Percentiles rank a stretch among this genome's conserved stretches.
phyloP scores from a whole-genome alignment of 2,113 vertebrate species.

The Odontesthes bonariensis region DNA sequence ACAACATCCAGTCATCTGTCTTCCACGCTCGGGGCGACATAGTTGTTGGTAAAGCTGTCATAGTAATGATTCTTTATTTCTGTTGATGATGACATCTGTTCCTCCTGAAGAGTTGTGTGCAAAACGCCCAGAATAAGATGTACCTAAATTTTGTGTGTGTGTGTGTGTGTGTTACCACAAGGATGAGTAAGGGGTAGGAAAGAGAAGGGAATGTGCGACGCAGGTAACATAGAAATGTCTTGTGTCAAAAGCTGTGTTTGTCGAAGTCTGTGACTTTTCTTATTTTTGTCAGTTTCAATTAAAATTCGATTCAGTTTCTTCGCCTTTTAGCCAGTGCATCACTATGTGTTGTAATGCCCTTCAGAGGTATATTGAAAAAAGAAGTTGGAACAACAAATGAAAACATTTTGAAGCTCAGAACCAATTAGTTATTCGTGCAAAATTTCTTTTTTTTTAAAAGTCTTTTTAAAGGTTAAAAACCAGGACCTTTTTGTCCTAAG shows the following conservation, averaged over 20 bases:
- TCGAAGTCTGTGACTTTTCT: background rate
- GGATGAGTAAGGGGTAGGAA: slow-evolving; percentile 17
- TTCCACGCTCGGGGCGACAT: slow-evolving; percentile 47
- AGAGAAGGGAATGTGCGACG: background rate
- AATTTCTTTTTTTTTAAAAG: too few species aligned
- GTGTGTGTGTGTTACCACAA: slow-evolving; percentile 13
- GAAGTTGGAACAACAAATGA: too few species aligned
- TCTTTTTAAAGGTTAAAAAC: too few species aligned
- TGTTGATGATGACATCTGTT: slow-evolving; percentile 70
- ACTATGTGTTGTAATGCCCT: too few species aligned
- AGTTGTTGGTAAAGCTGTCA: slow-evolving; percentile 75
- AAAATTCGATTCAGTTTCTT: too few species aligned
- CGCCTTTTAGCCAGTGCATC: too few species aligned
- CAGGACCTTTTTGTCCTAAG: too few species aligned
- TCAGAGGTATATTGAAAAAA: too few species aligned
- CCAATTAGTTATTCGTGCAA: too few species aligned
- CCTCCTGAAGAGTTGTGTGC: slow-evolving; percentile 39
- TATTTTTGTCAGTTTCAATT: too few species aligned
- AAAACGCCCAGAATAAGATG: slow-evolving; percentile 25
- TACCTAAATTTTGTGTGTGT: slow-evolving; percentile 3
- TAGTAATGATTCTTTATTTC: slow-evolving; percentile 69
- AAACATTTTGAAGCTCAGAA: too few species aligned
- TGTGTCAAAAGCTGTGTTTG: slow-evolving; percentile 45
- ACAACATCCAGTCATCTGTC: slow-evolving; percentile 47
- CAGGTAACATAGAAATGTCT: background rate